phyloP scores from a whole-genome alignment of 2,797 vertebrate genomes.

The Pseudochaenichthys georgianus region DNA sequence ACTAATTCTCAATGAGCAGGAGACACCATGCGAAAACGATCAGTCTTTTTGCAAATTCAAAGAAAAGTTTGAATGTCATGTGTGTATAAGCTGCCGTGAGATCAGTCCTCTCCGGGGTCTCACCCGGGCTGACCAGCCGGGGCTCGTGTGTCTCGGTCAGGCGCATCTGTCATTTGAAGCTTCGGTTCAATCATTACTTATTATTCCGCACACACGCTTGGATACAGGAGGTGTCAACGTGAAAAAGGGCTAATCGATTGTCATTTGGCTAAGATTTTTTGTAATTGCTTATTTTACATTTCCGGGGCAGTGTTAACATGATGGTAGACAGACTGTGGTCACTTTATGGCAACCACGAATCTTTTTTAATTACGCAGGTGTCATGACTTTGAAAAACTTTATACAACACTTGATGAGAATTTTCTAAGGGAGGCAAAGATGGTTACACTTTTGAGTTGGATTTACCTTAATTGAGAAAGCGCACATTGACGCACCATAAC shows the following conservation, averaged over 20 bases:
- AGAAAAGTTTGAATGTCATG: neutral
- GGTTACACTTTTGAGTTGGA: neutral
- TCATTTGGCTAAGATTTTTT: slow-evolving; percentile 7
- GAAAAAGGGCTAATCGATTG: slow-evolving; percentile 32
- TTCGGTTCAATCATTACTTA: slow-evolving; percentile 44
- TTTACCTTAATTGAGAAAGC: slow-evolving; percentile 3
- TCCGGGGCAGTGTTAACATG: slow-evolving; percentile 3
- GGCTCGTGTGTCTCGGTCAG: slow-evolving; percentile 39
- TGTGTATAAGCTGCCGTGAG: no score
- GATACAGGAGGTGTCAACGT: slow-evolving; percentile 49
- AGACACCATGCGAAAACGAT: neutral
- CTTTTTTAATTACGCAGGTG: neutral
- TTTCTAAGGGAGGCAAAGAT: neutral
- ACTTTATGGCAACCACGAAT: neutral
- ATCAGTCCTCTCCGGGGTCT: neutral
- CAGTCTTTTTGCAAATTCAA: neutral
- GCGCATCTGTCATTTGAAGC: slow-evolving; percentile 55
- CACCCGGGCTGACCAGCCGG: slow-evolving; percentile 7
- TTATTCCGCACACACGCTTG: slow-evolving; percentile 45
- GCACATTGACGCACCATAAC: neutral
- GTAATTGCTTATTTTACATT: neutral
- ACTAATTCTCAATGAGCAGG: neutral
- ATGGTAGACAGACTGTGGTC: neutral
- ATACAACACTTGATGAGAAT: neutral
- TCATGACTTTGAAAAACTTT: slow-evolving; percentile 6